phyloP scores from a whole-genome alignment of 2,113 vertebrate species.

The Sylvicapra grimmia region DNA sequence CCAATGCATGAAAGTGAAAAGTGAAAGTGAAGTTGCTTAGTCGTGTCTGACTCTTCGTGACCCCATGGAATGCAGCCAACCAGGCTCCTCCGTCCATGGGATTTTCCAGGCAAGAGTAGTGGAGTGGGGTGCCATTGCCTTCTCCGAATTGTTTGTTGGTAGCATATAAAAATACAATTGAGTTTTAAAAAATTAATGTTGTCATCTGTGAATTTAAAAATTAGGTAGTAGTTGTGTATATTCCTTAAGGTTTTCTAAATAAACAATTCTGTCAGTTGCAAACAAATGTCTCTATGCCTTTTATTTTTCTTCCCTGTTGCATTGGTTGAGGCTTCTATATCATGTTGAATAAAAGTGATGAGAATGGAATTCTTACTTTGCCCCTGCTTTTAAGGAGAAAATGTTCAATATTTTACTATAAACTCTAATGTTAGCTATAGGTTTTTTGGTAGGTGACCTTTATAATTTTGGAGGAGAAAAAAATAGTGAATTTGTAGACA shows the following conservation, averaged over 20 bases:
- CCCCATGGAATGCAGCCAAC: too few species aligned
- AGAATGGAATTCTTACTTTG: background rate
- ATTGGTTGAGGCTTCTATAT: background rate
- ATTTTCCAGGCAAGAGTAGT: too few species aligned
- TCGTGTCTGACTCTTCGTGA: accelerated
- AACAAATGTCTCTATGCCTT: background rate
- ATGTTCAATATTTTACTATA: background rate
- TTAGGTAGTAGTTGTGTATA: background rate
- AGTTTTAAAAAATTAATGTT: background rate
- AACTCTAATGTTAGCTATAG: background rate
- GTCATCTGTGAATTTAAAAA: background rate
- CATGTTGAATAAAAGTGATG: background rate
- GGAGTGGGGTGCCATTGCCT: too few species aligned
- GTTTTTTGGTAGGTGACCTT: background rate
- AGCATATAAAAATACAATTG: slow-evolving; percentile 2
- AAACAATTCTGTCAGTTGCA: background rate
- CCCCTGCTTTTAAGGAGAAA: background rate
- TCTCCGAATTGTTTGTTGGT: background rate
- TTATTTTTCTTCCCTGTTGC: background rate
- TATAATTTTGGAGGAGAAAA: background rate
- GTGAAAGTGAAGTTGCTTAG: too few species aligned
- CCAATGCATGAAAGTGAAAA: too few species aligned
- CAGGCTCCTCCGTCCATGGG: too few species aligned
- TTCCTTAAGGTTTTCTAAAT: background rate
- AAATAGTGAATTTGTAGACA: background rate